These are phyloP conservation scores for Mesitornis unicolor DNA, from an alignment of 2,113 vertebrate genomes.

Conservation along the genomic window DNA sequence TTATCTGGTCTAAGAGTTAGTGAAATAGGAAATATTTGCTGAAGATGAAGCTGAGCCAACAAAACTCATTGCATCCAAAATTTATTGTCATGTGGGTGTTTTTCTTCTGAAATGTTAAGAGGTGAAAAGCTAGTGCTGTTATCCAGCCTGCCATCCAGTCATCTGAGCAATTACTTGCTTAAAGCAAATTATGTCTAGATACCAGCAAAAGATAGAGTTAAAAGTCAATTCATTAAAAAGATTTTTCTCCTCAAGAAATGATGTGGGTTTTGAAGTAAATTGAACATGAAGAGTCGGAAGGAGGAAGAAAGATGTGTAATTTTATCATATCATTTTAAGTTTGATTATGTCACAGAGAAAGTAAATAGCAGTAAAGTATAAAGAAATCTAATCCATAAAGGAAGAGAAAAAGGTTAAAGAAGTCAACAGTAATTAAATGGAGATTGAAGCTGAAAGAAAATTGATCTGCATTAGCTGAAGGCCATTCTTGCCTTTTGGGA, in stretches of 20 bases:
- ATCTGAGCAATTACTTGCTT: slow-evolving; percentile 37
- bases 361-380: slow-evolving; percentile 57
- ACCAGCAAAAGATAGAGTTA: slow-evolving; percentile 26
- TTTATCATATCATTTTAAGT: slow-evolving; percentile 66
- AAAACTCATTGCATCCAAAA: neutral
- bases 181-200: slow-evolving; percentile 36
- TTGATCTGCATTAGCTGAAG: slow-evolving; percentile 74
- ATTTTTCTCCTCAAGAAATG: slow-evolving; percentile 49
- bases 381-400: slow-evolving; percentile 71
- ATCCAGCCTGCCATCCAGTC: neutral
- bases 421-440: slow-evolving; percentile 76
- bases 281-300: slow-evolving; percentile 42
- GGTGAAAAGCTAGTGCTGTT: neutral
- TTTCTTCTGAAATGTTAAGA: neutral
- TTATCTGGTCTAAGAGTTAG: neutral
- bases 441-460: slow-evolving; percentile 72
- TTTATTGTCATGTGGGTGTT: neutral
- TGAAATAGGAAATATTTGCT: neutral
- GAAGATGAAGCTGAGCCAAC: slow-evolving; percentile 17
- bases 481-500: slow-evolving; percentile 74
- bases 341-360: slow-evolving; percentile 68
- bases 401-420: slow-evolving; percentile 75
- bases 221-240: slow-evolving; percentile 53
- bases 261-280: slow-evolving; percentile 53
- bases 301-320: slow-evolving; percentile 54